These are phyloP conservation scores for Drosophila birchii DNA, from an alignment of 2,888 invertebrate species.

Conservation along the genomic window DNA sequence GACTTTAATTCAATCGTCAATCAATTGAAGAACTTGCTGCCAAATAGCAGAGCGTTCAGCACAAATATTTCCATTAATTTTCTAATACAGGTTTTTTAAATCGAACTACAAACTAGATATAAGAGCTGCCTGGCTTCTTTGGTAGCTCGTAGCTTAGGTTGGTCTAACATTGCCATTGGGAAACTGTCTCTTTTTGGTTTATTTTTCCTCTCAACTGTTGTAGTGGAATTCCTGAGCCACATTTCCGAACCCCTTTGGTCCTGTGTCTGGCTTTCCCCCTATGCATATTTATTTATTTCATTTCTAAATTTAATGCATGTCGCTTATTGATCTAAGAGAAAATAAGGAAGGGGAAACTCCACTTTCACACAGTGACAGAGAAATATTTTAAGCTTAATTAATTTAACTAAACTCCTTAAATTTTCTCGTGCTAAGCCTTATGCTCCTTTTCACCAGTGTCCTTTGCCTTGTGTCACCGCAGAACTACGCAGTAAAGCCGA, in stretches of 20 bases:
- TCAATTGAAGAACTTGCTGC: constrained; percentile 16
- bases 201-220: not conserved
- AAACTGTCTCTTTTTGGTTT: not conserved
- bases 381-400: not conserved
- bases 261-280: constrained; percentile 5
- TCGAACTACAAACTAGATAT: not conserved
- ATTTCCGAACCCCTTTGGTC: not conserved
- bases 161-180: not conserved
- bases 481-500: constrained; percentile 37
- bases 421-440: not conserved
- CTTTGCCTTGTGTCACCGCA: constrained; percentile 28
- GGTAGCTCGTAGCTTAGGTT: too few species aligned
- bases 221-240: not conserved
- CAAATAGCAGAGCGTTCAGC: not conserved
- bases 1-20: constrained; percentile 27
- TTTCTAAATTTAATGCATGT: constrained; percentile 46
- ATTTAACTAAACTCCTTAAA: not conserved
- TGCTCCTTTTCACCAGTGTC: constrained; percentile 6
- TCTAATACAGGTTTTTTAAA: too few species aligned
- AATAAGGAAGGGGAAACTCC: not conserved
- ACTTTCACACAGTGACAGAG: too few species aligned
- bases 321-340: constrained; percentile 36
- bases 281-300: constrained; percentile 17
- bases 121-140: too few species aligned
- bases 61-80: constrained; percentile 7